Base-by-base conservation (phyloP, 2,888 invertebrate species). In the Aspidiotus destructor region DNA sequence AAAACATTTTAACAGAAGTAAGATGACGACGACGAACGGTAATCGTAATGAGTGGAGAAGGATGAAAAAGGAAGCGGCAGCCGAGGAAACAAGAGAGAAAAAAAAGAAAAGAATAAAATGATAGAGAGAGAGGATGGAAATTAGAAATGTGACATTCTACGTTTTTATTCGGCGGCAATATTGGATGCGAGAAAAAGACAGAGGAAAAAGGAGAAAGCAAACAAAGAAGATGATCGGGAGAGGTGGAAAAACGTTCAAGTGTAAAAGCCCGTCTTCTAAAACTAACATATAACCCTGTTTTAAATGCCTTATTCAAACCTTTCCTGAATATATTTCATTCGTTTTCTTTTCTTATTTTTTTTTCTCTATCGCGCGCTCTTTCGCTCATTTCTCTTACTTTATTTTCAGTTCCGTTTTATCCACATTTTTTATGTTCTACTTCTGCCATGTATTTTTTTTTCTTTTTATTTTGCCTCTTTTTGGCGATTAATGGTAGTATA, bases 1-100 rank as follows among this genome's bases (percentile, higher is more conserved):
- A 73, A 72, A 72, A 72, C 71, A 71, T 72, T 72, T 72, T 72
- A 71, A 72, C 71, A 72, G 71, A 71, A 71, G 71, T 69, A 69
- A 69, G 69, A 69, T 68, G 68, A 68, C 68, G 68, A 68, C 68
- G 68, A 53, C 68, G 53, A 65, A 65, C 65, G 58, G 57, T 65
- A 65, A 65, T 65, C 57, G 65, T 65, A 65, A 65, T 65, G 65
- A 65, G 65, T 65, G 65, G 40, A 44, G 57, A 64, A 58, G 58
- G 58, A 54, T 57, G 54, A 64, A 57, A 57, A 48, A 65, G 44
- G 48, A 65, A 55, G 48, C 15, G 40, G 44, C 61, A 41, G 40
- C 11, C 16, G 62, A 44, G 70, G 70, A 70, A 68, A 71, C 70
- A 70, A 71, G 70, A 70, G 70, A 48, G 68, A 61, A 68, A 68